Evolutionary conservation across 2,797 vertebrate species (phyloP).

Genomic region (Strix occidentalis): DNA sequence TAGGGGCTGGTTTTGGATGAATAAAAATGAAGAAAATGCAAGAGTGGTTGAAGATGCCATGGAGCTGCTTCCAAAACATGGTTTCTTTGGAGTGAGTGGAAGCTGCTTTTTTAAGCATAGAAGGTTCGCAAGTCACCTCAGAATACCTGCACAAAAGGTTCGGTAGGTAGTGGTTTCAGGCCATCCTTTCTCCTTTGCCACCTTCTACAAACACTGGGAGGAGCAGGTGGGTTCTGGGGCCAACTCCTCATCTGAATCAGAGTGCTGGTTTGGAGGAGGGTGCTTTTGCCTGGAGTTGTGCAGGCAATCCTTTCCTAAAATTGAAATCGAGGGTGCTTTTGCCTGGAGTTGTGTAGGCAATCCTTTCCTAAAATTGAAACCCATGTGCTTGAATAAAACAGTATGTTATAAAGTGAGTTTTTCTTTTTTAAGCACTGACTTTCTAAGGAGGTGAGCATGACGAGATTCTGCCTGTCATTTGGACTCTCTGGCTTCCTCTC

Average conservation of each 20-base stretch:
- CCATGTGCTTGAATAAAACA: background rate
- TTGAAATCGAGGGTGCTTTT: background rate
- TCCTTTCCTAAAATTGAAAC: background rate
- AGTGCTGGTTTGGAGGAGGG: rapidly evolving
- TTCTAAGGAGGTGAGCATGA: background rate
- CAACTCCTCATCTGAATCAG: background rate
- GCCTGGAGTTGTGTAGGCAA: background rate
- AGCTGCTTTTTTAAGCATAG: background rate
- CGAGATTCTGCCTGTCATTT: background rate
- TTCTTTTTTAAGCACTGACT: background rate
- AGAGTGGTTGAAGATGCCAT: background rate
- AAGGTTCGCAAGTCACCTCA: background rate
- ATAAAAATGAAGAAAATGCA: background rate
- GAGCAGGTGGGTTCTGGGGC: background rate
- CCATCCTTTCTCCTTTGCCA: background rate
- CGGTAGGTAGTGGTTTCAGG: background rate
- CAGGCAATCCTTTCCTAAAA: background rate
- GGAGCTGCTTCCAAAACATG: background rate
- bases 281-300: background rate
- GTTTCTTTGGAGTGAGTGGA: background rate
- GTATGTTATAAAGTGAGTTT: background rate
- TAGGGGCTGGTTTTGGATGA: background rate
- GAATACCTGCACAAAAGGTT: background rate
- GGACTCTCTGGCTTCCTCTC: background rate
- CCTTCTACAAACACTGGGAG: background rate